Conservation (phyloP, 2,113 vertebrate genomes). For the Anoura caudifer region DNA sequence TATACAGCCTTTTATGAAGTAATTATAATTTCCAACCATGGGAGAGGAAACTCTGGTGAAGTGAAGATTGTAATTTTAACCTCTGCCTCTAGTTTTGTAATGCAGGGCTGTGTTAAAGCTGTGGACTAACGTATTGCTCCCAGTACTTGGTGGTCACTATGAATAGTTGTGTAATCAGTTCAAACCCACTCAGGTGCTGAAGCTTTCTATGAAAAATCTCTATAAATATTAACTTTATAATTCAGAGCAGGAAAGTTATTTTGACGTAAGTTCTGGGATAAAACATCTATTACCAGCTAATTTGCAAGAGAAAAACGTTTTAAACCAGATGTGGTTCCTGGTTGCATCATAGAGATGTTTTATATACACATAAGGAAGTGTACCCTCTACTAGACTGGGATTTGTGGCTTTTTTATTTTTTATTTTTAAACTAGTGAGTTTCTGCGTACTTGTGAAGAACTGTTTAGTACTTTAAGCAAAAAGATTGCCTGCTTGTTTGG, state of each 20-base stretch:
- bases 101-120: neutral
- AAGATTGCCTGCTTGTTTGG: neutral
- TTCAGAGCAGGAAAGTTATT: neutral
- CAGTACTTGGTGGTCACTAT: neutral
- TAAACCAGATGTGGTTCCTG: neutral
- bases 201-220: neutral
- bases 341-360: neutral
- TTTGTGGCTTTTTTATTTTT: neutral
- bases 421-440: neutral
- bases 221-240: neutral
- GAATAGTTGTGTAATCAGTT: neutral
- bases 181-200: neutral
- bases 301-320: neutral
- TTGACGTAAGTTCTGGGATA: neutral
- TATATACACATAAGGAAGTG: neutral
- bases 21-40: neutral
- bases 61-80: neutral
- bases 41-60: neutral
- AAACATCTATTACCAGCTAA: neutral
- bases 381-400: neutral
- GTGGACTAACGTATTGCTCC: neutral
- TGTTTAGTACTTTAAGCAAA: neutral
- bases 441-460: neutral
- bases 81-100: conserved; percentile 37
- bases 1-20: neutral